Percentiles rank a stretch among this genome's conserved stretches.
Evolutionary conservation across 2,113 vertebrate genomes (phyloP).

Genomic region (Orcinus orca): DNA sequence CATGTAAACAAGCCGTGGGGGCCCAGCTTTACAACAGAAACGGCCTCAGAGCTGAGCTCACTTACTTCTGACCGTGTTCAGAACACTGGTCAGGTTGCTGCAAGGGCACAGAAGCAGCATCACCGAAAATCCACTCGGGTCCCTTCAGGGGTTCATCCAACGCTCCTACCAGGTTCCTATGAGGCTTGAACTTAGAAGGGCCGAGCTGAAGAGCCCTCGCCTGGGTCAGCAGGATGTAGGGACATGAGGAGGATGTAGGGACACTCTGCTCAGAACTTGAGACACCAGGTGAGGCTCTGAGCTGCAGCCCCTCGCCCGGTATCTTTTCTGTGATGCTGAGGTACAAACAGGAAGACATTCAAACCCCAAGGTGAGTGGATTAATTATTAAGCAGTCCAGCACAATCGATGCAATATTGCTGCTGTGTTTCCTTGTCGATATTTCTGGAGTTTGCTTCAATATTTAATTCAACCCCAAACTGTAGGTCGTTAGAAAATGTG

Average conservation of each 20-base stretch:
- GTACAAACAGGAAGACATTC: neutral
- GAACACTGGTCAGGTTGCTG: fast-evolving
- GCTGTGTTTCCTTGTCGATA: conserved; percentile 60
- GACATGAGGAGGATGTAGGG: no score
- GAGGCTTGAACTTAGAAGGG: neutral
- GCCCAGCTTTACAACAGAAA: neutral
- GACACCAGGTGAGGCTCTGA: neutral
- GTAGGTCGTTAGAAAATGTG: conserved; percentile 45
- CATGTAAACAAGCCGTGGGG: neutral
- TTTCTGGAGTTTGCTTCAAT: conserved; percentile 76
- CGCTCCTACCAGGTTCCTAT: neutral
- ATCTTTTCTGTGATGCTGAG: neutral
- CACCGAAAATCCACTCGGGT: neutral
- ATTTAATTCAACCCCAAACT: conserved; percentile 67
- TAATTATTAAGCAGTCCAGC: conserved; percentile 63
- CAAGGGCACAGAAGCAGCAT: neutral
- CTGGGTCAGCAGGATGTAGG: no score
- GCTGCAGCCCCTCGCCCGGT: neutral
- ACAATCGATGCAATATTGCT: neutral
- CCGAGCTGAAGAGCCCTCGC: neutral
- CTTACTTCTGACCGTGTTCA: fast-evolving
- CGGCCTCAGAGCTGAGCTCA: neutral
- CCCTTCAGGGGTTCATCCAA: neutral
- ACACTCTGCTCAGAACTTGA: neutral
- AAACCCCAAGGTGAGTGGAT: neutral